phyloP scores from a whole-genome alignment of 1,140 invertebrate genomes.

The Scaptomyza montana region DNA sequence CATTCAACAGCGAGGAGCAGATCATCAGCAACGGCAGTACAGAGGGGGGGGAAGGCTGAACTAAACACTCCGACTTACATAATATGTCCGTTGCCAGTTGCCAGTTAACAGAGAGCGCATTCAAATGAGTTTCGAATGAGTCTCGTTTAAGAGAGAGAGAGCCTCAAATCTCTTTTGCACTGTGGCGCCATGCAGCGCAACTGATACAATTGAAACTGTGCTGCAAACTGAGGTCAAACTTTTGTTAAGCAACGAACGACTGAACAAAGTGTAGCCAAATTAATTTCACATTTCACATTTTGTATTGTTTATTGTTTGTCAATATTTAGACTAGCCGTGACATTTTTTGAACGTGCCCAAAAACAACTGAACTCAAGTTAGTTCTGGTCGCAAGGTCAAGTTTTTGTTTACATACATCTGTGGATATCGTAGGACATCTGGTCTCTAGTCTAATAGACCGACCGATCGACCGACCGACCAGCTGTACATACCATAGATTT shows the following conservation, averaged over 20 bases:
- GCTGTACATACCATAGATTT: slow-evolving; percentile 36
- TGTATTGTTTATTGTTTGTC: slow-evolving; percentile 31
- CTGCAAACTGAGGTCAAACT: neutral
- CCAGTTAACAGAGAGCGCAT: slow-evolving; percentile 17
- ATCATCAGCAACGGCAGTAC: neutral
- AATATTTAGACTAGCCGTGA: slow-evolving; percentile 72
- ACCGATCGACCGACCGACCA: slow-evolving; percentile 5
- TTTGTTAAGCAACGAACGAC: no score
- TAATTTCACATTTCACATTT: slow-evolving; percentile 70
- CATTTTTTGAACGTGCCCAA: slow-evolving; percentile 24
- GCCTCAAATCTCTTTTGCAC: neutral
- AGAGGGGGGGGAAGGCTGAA: neutral
- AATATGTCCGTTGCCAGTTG: slow-evolving; percentile 6
- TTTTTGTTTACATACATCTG: slow-evolving; percentile 8
- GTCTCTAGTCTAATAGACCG: slow-evolving; percentile 15
- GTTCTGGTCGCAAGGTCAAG: slow-evolving; percentile 78
- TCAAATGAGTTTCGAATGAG: slow-evolving; percentile 40
- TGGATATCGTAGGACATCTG: slow-evolving; percentile 34
- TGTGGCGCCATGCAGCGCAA: slow-evolving; percentile 39
- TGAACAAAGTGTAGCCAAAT: slow-evolving; percentile 68
- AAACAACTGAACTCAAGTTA: slow-evolving; percentile 30
- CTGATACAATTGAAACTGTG: slow-evolving; percentile 37
- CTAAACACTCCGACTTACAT: slow-evolving; percentile 9
- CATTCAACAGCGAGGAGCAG: slow-evolving; percentile 12
- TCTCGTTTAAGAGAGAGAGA: neutral